Conservation (phyloP, 2,797 vertebrate species). For the Arnoldichthys spilopterus region DNA sequence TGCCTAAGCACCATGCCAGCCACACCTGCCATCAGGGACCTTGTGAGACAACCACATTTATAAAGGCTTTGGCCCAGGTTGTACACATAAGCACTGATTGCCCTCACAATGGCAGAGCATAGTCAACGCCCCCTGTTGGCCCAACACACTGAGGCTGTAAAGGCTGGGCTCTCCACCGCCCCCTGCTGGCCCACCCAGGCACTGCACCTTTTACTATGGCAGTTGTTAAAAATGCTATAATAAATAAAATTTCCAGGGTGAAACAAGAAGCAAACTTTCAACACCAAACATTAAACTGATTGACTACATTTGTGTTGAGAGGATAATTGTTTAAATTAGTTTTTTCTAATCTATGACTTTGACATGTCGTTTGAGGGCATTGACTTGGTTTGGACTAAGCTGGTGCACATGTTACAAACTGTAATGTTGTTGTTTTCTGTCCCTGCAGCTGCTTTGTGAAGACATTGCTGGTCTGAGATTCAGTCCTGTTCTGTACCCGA, state of each 20-base stretch:
- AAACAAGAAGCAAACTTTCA: background rate
- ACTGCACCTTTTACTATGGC: background rate
- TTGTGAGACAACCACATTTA: too few relatives aligned
- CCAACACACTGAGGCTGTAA: too few relatives aligned
- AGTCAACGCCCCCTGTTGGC: too few relatives aligned
- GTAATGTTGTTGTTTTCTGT: conserved; percentile 24
- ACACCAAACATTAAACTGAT: background rate
- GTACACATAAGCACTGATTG: too few relatives aligned
- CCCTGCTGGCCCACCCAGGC: too few relatives aligned
- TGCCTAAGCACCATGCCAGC: too few relatives aligned
- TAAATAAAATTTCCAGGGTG: background rate
- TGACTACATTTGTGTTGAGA: background rate
- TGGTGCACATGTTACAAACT: background rate
- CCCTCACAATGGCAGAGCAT: too few relatives aligned
- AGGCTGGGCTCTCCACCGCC: too few relatives aligned
- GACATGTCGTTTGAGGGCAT: background rate
- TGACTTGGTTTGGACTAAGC: background rate
- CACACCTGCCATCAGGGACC: too few relatives aligned
- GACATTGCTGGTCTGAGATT: conserved; percentile 86
- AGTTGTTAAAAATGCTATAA: background rate
- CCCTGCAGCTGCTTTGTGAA: conserved; percentile 85
- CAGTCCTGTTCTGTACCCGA: conserved; percentile 90
- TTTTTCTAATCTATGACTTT: background rate
- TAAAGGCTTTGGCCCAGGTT: too few relatives aligned
- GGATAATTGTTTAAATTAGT: background rate